phyloP scores from a whole-genome alignment of 2,797 vertebrate genomes.

The Takifugu rubripes region DNA sequence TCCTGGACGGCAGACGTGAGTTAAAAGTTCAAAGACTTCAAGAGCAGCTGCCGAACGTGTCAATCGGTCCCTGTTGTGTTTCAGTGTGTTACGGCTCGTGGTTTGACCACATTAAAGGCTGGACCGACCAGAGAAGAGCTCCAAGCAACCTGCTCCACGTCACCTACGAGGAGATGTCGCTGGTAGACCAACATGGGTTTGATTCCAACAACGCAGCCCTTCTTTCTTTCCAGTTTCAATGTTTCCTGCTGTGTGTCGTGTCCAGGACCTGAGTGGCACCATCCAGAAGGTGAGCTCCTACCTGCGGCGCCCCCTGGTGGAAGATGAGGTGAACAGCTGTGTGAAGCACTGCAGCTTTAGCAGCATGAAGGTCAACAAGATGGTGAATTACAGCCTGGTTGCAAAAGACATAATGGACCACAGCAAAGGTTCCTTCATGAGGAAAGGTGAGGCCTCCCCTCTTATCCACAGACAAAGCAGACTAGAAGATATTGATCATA shows the following conservation, averaged over 20 bases:
- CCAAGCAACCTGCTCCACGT: constrained; percentile 74
- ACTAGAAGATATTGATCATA: too few relatives aligned
- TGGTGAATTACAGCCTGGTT: constrained; percentile 81
- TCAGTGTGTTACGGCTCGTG: constrained; percentile 85
- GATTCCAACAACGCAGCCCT: neutral
- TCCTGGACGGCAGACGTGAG: constrained; percentile 79
- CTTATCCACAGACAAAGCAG: too few relatives aligned
- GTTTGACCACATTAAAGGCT: constrained; percentile 86
- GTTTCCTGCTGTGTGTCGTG: neutral
- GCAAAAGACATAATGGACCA: constrained; percentile 79
- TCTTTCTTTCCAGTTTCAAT: neutral
- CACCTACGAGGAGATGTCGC: constrained; percentile 83
- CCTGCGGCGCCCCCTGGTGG: constrained; percentile 69
- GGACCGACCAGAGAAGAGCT: constrained; percentile 69
- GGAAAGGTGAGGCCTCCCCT: constrained; percentile 75
- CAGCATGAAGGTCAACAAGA: constrained; percentile 80
- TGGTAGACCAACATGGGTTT: constrained; percentile 60
- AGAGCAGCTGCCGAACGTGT: neutral
- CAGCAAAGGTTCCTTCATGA: constrained; percentile 81
- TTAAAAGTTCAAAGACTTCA: neutral
- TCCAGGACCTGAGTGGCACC: constrained; percentile 70
- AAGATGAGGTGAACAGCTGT: constrained; percentile 62
- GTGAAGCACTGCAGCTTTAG: constrained; percentile 76
- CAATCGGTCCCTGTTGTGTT: neutral
- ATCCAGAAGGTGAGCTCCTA: constrained; percentile 73